Evolutionary conservation across 2,113 vertebrate species (phyloP).

Genomic region (Sander lucioperca): DNA sequence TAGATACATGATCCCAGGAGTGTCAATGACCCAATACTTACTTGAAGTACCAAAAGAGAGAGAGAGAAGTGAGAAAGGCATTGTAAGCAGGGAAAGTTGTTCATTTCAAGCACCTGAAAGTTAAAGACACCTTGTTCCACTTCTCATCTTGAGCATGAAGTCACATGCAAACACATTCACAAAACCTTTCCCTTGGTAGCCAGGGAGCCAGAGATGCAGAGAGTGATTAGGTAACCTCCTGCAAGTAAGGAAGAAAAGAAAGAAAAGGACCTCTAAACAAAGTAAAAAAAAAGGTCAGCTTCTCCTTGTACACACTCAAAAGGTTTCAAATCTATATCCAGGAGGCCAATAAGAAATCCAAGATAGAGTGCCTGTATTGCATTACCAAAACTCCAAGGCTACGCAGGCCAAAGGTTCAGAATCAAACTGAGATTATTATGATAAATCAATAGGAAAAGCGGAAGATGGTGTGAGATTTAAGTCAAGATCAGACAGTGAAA

Average conservation of each 20-base stretch:
- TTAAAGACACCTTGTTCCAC: constrained; percentile 48
- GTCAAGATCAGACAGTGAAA: neutral
- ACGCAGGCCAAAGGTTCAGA: neutral
- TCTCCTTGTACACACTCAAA: neutral
- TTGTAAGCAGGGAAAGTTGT: constrained; percentile 31
- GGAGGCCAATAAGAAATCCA: constrained; percentile 2
- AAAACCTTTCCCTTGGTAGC: constrained; percentile 5
- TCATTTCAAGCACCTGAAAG: constrained; percentile 39
- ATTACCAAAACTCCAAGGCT: neutral
- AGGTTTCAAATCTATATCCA: constrained; percentile 15
- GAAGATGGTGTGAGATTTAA: neutral
- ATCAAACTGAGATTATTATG: neutral
- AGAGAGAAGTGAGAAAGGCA: constrained; percentile 39
- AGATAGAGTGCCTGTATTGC: neutral
- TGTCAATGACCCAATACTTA: constrained; percentile 75
- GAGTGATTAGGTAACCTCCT: constrained; percentile 10
- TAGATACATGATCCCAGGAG: constrained; percentile 80
- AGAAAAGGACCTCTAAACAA: constrained; percentile 47
- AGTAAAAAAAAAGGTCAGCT: constrained; percentile 22
- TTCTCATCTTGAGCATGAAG: neutral
- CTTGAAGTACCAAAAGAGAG: constrained; percentile 34
- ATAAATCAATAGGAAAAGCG: neutral
- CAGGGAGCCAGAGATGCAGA: constrained; percentile 31
- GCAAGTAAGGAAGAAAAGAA: too few species aligned
- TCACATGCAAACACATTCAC: neutral